Conservation (phyloP, 2,113 vertebrate genomes). For the Ahaetulla prasina region DNA sequence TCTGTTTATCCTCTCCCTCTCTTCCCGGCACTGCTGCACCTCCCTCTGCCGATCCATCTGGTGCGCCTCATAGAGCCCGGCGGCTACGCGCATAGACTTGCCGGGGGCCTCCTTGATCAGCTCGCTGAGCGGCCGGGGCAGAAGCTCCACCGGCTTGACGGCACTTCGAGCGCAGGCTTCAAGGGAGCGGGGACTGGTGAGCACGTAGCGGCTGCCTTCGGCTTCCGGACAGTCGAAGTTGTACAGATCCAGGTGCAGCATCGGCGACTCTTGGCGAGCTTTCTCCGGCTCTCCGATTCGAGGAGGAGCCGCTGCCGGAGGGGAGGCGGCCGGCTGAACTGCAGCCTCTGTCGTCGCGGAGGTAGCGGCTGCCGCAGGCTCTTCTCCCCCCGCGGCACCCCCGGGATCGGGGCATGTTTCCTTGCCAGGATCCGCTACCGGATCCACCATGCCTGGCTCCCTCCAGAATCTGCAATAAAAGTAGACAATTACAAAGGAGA, state of each 20-base stretch:
- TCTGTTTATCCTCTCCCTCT: conserved; percentile 87
- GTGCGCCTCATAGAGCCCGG: conserved; percentile 88
- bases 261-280: conserved; percentile 70
- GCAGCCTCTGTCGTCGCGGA: neutral
- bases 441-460: conserved; percentile 65
- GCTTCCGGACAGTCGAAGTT: conserved; percentile 90
- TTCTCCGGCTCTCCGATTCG: conserved; percentile 42
- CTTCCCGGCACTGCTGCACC: conserved; percentile 87
- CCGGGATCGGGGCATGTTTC: conserved; percentile 62
- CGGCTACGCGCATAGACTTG: conserved; percentile 88
- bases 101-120: conserved; percentile 88
- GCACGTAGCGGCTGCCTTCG: conserved; percentile 93
- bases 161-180: conserved; percentile 95
- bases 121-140: conserved; percentile 80
- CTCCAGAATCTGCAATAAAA: conserved; percentile 3
- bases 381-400: conserved; percentile 44
- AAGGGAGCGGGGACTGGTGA: conserved; percentile 92
- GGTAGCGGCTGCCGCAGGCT: neutral
- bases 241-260: conserved; percentile 91
- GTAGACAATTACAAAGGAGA: too few species aligned
- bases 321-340: neutral
- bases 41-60: conserved; percentile 86
- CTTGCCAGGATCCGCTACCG: conserved; percentile 68
- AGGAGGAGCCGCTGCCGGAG: neutral
- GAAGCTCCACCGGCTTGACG: conserved; percentile 91